Percentiles rank a stretch among this genome's conserved stretches.
phyloP scores from a whole-genome alignment of 64 coral and sea anemone species.

The Stylophora pistillata region DNA sequence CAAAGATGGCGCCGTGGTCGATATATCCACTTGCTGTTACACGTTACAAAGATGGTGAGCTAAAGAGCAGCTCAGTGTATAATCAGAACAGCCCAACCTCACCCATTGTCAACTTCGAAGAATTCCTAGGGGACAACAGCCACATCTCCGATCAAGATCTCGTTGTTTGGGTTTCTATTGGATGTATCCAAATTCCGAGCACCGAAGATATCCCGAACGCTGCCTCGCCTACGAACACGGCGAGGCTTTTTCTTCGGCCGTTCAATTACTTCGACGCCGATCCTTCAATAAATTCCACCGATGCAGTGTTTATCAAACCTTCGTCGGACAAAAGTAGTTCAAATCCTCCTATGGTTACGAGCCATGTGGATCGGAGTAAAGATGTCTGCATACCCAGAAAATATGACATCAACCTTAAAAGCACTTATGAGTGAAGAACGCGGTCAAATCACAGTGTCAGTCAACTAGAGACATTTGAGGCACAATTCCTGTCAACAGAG shows the following conservation, averaged over 20 bases:
- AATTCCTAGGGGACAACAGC: neutral
- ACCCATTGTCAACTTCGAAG: slow-evolving; percentile 53
- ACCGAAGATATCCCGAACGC: slow-evolving; percentile 30
- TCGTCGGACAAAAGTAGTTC: neutral
- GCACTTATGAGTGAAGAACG: neutral
- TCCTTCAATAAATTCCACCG: slow-evolving; percentile 17
- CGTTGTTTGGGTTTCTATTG: slow-evolving; percentile 40
- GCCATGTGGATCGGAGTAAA: neutral
- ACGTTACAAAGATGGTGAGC: slow-evolving; percentile 25
- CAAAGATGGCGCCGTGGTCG: slow-evolving; percentile 28
- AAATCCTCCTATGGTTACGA: neutral
- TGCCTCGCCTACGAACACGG: slow-evolving; percentile 30
- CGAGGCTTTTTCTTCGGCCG: slow-evolving; percentile 46
- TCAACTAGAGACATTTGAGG: no score
- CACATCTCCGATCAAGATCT: neutral
- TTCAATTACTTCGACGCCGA: slow-evolving; percentile 54
- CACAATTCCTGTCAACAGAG: no score
- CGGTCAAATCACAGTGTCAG: no score
- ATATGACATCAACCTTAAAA: slow-evolving; percentile 5
- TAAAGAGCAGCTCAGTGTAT: slow-evolving; percentile 56
- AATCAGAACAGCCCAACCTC: slow-evolving; percentile 36
- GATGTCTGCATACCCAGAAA: slow-evolving; percentile 11
- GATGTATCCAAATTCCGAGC: slow-evolving; percentile 25
- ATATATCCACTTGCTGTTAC: slow-evolving; percentile 26
- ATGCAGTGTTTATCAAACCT: slow-evolving; percentile 22